Percentiles rank a stretch among this genome's conserved stretches.
These are phyloP conservation scores for Cygnus olor DNA, from an alignment of 2,797 vertebrate genomes.

Conservation along the genomic window DNA sequence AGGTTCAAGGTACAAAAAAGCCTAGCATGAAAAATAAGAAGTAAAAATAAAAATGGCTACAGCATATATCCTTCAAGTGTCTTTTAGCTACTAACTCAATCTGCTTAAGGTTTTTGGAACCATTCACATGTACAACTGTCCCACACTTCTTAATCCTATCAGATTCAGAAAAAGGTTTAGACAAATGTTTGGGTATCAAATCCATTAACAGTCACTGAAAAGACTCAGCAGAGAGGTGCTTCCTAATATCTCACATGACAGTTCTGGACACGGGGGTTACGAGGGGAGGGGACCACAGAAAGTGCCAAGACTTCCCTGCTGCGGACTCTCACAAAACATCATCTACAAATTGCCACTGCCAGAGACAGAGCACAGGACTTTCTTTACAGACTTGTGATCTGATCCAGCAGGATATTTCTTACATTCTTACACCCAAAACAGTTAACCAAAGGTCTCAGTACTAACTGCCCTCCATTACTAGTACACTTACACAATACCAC, in stretches of 20 bases:
- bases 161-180: not conserved
- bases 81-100: rapidly evolving
- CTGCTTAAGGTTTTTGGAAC: not conserved
- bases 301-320: not conserved
- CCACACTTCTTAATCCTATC: not conserved
- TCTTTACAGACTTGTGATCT: rapidly evolving
- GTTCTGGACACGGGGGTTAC: rapidly evolving
- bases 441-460: not conserved
- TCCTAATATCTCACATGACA: not conserved
- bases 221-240: not conserved
- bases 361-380: too few relatives aligned
- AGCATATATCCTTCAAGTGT: not conserved
- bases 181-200: not conserved
- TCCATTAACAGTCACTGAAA: not conserved
- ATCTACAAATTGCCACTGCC: not conserved
- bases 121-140: not conserved
- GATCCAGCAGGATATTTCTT: rapidly evolving
- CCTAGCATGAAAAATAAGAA: not conserved
- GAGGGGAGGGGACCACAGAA: not conserved
- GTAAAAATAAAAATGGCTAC: too few relatives aligned
- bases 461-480: not conserved
- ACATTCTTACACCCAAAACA: not conserved
- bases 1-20: not conserved
- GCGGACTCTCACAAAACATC: not conserved
- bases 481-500: too few relatives aligned